A percentile compares a stretch with the other conserved stretches of the same genome.
These are phyloP conservation scores for Ypsolopha scabrella DNA, from an alignment of 2,888 invertebrate species.

Conservation along the genomic window DNA sequence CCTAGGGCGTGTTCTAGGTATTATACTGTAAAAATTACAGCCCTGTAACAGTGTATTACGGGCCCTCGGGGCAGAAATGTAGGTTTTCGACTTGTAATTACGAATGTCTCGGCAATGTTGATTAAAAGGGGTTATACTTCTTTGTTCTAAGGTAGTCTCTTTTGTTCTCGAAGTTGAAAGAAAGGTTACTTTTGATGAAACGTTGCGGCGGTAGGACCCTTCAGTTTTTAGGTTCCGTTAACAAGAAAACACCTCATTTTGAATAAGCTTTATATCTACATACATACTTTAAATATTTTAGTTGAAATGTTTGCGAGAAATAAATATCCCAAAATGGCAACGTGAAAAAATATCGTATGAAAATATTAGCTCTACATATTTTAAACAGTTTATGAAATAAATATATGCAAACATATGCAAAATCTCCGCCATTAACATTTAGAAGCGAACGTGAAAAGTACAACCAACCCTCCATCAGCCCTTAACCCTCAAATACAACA, in stretches of 20 bases:
- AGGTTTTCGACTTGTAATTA: constrained; percentile 2
- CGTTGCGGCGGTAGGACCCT: no score
- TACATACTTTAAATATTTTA: no score
- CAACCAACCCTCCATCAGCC: constrained; percentile 24
- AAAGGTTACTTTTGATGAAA: not conserved
- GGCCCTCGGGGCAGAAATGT: not conserved
- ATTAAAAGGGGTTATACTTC: not conserved
- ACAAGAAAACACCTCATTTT: no score
- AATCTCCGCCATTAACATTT: not conserved
- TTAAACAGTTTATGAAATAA: not conserved
- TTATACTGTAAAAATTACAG: not conserved
- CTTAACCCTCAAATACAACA: constrained; percentile 10
- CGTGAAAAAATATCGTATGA: not conserved
- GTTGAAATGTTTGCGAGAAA: no score
- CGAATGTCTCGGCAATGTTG: not conserved
- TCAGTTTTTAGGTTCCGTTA: no score
- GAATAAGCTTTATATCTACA: no score
- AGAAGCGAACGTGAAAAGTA: constrained; percentile 21
- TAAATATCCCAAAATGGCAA: no score
- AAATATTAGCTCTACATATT: not conserved
- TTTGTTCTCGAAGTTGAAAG: not conserved
- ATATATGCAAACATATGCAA: not conserved
- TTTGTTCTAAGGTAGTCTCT: not conserved
- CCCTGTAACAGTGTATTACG: not conserved
- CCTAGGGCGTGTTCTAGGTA: not conserved